Percentiles rank a stretch among this genome's conserved stretches.
Conservation (phyloP, 92 coral and sea anemone genomes). For the Diadumene lineata region DNA sequence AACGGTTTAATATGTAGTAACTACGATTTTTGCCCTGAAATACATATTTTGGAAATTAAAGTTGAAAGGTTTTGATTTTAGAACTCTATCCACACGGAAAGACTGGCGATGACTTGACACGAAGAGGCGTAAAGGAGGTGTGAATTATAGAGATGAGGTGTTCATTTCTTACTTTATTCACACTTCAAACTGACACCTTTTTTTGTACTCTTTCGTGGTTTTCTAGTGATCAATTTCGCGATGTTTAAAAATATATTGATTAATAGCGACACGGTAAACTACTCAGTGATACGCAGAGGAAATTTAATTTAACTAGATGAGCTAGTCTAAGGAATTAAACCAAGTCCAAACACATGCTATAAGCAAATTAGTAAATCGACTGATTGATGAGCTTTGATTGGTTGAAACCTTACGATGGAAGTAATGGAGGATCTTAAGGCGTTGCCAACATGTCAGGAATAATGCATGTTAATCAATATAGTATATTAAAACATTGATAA, state of each 20-base stretch:
- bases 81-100: background rate
- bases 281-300: conserved; percentile 48
- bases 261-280: conserved; percentile 48
- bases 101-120: too few relatives aligned
- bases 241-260: conserved; percentile 18
- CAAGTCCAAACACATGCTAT: conserved; percentile 46
- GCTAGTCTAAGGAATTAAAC: conserved; percentile 38
- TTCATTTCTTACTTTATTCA: background rate
- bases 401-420: conserved; percentile 18
- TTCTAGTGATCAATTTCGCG: background rate
- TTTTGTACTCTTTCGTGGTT: background rate
- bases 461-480: conserved; percentile 16
- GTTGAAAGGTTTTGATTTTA: conserved; percentile 4
- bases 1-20: conserved; percentile 35
- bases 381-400: conserved; percentile 34
- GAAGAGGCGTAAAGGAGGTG: too few relatives aligned
- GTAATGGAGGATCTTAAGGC: conserved; percentile 40
- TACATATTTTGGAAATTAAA: conserved; percentile 15
- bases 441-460: conserved; percentile 26
- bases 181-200: background rate
- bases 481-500: too few relatives aligned
- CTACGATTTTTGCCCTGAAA: conserved; percentile 15
- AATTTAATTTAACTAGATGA: conserved; percentile 40
- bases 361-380: conserved; percentile 47
- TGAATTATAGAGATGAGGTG: background rate